A percentile compares a stretch with the other conserved stretches of the same genome.
Evolutionary conservation across 2,888 invertebrate genomes (phyloP).

Genomic region (Ophion ventricosus): DNA sequence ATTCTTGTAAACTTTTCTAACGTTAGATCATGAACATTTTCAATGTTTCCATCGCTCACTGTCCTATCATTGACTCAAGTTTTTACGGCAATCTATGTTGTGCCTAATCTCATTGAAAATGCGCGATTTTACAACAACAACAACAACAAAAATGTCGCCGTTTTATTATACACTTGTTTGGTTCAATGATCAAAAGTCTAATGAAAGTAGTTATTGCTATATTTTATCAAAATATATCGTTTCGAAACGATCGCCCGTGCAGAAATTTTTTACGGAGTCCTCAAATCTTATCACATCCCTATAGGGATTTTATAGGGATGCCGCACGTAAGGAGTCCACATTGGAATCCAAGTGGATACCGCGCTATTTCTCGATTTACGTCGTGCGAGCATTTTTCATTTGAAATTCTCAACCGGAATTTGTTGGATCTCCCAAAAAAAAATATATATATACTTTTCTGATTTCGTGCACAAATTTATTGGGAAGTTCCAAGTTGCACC

Average conservation of each 20-base stretch:
- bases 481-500: no score
- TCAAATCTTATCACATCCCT: no score
- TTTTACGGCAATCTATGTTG: neutral
- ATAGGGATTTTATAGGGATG: no score
- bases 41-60: neutral
- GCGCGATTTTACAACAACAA: neutral
- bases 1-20: neutral
- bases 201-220: conserved; percentile 62
- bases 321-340: no score
- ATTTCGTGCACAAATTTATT: no score
- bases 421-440: no score
- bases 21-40: conserved; percentile 11
- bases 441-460: no score
- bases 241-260: conserved; percentile 8
- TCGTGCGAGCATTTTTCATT: no score
- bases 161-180: neutral
- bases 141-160: neutral
- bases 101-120: neutral
- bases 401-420: no score
- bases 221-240: conserved; percentile 65
- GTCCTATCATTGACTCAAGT: neutral
- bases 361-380: no score
- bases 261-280: no score
- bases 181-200: conserved; percentile 65
- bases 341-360: no score